These are phyloP conservation scores for Agrotis segetum DNA, from an alignment of 2,888 invertebrate genomes.

Conservation along the genomic window DNA sequence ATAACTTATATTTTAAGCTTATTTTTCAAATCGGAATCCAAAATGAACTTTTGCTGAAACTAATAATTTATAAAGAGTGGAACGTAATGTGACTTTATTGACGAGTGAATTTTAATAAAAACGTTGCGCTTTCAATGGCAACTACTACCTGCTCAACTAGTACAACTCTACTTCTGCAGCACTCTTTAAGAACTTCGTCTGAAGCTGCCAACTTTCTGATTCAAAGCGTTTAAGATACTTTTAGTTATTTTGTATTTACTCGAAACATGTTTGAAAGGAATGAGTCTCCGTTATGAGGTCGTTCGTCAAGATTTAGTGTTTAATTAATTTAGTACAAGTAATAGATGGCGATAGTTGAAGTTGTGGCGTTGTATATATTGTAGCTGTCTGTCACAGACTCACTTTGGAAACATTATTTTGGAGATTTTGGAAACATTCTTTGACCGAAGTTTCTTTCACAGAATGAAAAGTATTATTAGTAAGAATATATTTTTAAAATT, in stretches of 20 bases:
- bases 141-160: too few relatives aligned
- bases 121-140: not conserved
- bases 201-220: conserved; percentile 10
- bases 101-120: not conserved
- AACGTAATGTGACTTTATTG: not conserved
- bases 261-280: conserved; percentile 24
- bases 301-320: conserved; percentile 38
- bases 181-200: conserved; percentile 17
- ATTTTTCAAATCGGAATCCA: too few relatives aligned
- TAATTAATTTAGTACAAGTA: conserved; percentile 33
- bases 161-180: conserved; percentile 10
- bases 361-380: conserved; percentile 4
- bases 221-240: not conserved
- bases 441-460: not conserved
- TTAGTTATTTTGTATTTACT: conserved; percentile 33
- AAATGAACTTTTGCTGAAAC: too few relatives aligned
- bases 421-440: not conserved
- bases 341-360: conserved; percentile 31
- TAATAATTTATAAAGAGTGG: too few relatives aligned
- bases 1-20: too few relatives aligned
- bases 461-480: not conserved
- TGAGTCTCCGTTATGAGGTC: conserved; percentile 31
- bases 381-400: conserved; percentile 5
- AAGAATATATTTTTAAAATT: too few relatives aligned
- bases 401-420: conserved; percentile 1